These are phyloP conservation scores for Poecile montanus DNA, from an alignment of 2,797 vertebrate genomes.

Conservation along the genomic window DNA sequence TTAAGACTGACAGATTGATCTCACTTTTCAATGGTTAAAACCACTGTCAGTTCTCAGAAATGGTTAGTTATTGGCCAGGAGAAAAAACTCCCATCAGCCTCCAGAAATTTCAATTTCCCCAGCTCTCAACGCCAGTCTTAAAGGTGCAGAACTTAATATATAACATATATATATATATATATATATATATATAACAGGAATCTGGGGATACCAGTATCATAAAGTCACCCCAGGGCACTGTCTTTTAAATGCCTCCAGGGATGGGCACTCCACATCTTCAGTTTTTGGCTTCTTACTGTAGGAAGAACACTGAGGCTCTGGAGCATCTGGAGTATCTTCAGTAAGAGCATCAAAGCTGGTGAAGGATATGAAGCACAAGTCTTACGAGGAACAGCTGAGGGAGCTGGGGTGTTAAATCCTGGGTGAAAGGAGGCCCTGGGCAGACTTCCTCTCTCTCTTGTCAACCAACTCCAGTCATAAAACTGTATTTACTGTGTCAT, in stretches of 20 bases:
- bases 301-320: neutral
- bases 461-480: neutral
- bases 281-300: neutral
- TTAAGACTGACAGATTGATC: too few relatives aligned
- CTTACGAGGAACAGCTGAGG: neutral
- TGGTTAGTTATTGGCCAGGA: too few relatives aligned
- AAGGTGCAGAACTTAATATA: too few relatives aligned
- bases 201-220: too few relatives aligned
- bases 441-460: neutral
- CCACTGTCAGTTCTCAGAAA: too few relatives aligned
- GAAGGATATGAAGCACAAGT: neutral
- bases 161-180: too few relatives aligned
- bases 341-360: neutral
- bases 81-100: too few relatives aligned
- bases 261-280: neutral
- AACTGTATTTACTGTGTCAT: neutral
- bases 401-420: neutral
- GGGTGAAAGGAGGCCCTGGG: neutral
- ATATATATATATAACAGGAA: too few relatives aligned
- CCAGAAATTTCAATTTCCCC: too few relatives aligned
- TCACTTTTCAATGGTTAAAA: too few relatives aligned
- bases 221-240: too few relatives aligned
- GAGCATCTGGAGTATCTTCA: neutral
- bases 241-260: neutral
- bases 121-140: too few relatives aligned